Base-by-base conservation (phyloP, 2,797 vertebrate species). In the Myotis daubentonii region DNA sequence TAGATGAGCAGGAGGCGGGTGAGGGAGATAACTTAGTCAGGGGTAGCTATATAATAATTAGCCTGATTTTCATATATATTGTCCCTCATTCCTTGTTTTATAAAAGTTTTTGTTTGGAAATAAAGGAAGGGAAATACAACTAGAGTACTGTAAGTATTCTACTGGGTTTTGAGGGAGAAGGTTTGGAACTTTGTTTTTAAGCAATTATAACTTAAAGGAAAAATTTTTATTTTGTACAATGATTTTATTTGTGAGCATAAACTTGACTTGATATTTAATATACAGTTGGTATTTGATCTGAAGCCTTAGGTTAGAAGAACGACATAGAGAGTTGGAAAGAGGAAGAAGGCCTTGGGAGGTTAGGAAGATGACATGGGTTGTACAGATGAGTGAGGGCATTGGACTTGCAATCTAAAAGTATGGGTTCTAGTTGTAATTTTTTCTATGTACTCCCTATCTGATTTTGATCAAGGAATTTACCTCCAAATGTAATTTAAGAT, bases 191-290 rank as follows among this genome's bases (percentile, higher is more conserved):
- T 76, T 86, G 8, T 66, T 49, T 93, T 87, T 81, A 84, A 89
- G 19, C 53, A 88, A 1, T 71, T 86, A 44, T 79, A 94, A 74
- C 25, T 80, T 81, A 86, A 70, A 70, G 8, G 33, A 60, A 72
- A 83, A 78, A 11, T 93, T 95, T 94, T 76, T 11, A 13, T 47
- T 75, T 0, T 53, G 0, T 79, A 55, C 75, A n/a, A n/a, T n/a
- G 25, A 38, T 79, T 95, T 85, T 41, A n/a, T 66, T 79, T 84
- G n/a, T 78, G 47, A 95, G 51, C n/a, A 49, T 30, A 94, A 60
- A 95, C 6, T 74, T 79, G 13, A 68, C 47, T 83, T 38, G 11
- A 85, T 79, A 23, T 72, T 79, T 78, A 79, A 89, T 65, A 41
- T n/a, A 53, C 15, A 76, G 38, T 68, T 85, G 19, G 72, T 66